phyloP scores from a whole-genome alignment of 2,888 invertebrate species.

The Platerodrilus igneus region DNA sequence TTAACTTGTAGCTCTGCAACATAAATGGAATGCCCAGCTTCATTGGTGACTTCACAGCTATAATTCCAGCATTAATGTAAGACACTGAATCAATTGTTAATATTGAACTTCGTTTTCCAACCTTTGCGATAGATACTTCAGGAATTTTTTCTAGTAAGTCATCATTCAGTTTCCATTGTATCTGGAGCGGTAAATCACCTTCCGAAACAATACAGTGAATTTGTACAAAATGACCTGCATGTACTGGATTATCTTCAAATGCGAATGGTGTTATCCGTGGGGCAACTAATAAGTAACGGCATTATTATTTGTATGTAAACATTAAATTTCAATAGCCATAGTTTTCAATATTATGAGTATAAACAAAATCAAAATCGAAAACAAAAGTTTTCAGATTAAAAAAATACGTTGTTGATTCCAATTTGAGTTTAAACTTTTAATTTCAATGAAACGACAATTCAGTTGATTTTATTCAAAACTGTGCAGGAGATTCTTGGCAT shows the following conservation, averaged over 20 bases:
- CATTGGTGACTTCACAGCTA: slow-evolving; percentile 61
- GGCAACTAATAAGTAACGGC: slow-evolving; percentile 52
- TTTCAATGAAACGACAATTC: no score
- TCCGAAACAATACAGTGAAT: slow-evolving; percentile 59
- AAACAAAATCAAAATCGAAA: no score
- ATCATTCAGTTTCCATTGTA: slow-evolving; percentile 59
- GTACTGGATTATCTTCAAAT: slow-evolving; percentile 60
- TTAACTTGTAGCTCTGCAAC: slow-evolving; percentile 60
- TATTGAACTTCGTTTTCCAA: slow-evolving; percentile 51
- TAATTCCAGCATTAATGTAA: slow-evolving; percentile 68
- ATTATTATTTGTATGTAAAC: no score
- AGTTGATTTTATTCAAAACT: no score
- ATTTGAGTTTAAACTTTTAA: no score
- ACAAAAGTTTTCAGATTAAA: no score
- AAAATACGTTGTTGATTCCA: no score
- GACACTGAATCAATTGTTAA: slow-evolving; percentile 63
- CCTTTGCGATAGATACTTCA: slow-evolving; percentile 36
- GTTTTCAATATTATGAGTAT: no score
- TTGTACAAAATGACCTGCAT: slow-evolving; percentile 59
- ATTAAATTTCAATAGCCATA: no score
- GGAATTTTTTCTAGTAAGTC: slow-evolving; percentile 36
- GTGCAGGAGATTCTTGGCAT: no score
- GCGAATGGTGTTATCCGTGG: slow-evolving; percentile 63
- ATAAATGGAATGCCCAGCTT: slow-evolving; percentile 37
- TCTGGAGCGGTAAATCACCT: slow-evolving; percentile 61